Percentiles rank a stretch among this genome's conserved stretches.
Conservation (phyloP, 2,888 invertebrate genomes). For the Drosophila paracracens region DNA sequence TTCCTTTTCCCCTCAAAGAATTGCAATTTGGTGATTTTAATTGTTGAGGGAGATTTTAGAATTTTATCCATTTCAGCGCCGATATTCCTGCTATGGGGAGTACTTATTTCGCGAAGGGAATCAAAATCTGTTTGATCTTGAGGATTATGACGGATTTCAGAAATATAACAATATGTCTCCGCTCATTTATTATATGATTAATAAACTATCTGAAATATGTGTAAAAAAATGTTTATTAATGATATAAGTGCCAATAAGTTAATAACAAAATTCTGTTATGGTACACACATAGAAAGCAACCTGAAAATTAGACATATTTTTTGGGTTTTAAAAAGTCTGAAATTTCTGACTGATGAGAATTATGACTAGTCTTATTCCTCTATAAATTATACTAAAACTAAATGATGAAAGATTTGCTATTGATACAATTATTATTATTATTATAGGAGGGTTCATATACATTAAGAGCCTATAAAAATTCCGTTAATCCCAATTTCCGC, state of each 20-base stretch:
- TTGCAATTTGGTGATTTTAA: conserved; percentile 24
- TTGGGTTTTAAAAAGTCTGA: neutral
- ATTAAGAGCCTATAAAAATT: neutral
- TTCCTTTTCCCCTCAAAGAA: conserved; percentile 81
- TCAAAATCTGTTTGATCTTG: neutral
- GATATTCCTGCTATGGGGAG: neutral
- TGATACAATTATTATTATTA: neutral
- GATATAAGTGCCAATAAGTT: no score
- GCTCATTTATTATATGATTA: no score
- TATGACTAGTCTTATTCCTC: neutral
- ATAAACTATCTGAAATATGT: no score
- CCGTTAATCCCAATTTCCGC: neutral
- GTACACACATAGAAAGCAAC: neutral
- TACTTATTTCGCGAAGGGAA: neutral
- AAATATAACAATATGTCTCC: neutral
- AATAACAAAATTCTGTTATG: no score
- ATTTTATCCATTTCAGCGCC: neutral
- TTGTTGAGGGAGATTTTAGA: neutral
- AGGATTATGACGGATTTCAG: neutral
- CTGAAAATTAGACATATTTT: neutral
- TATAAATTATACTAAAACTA: neutral
- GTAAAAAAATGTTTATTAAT: no score
- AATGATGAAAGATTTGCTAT: neutral
- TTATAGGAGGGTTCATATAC: neutral
- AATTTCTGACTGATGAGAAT: neutral